phyloP scores from a whole-genome alignment of 2,888 invertebrate species.

The Drosophila multiciliata region DNA sequence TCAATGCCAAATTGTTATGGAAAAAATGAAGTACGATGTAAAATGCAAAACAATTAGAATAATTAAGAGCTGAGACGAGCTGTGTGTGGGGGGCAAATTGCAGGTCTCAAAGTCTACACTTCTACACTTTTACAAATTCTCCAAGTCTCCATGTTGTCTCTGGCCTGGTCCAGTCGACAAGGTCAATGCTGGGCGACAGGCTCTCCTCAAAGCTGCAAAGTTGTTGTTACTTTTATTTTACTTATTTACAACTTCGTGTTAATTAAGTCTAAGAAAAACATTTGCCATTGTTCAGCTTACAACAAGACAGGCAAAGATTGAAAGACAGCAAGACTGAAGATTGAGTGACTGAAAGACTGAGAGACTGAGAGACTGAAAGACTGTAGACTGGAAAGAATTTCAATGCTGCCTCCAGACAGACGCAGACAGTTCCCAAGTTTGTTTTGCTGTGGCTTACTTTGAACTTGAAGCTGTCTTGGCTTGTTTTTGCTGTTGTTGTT shows the following conservation, averaged over 20 bases:
- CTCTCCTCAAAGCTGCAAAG: conserved; percentile 18
- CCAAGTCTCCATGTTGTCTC: not conserved
- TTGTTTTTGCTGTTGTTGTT: conserved; percentile 21
- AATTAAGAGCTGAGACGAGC: conserved; percentile 54
- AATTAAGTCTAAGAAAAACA: conserved; percentile 61
- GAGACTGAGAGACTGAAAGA: conserved; percentile 16
- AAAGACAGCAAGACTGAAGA: conserved; percentile 5
- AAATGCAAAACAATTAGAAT: conserved; percentile 67
- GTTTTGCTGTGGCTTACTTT: conserved; percentile 62
- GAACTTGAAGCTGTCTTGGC: conserved; percentile 61
- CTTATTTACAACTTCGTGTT: conserved; percentile 63
- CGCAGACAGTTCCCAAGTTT: conserved; percentile 61
- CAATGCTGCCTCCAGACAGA: conserved; percentile 65
- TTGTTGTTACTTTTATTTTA: conserved; percentile 38
- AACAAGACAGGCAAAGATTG: conserved; percentile 15
- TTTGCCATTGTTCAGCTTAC: conserved; percentile 54
- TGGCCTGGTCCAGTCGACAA: conserved; percentile 55
- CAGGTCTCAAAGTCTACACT: conserved; percentile 6
- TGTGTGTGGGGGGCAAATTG: conserved; percentile 1
- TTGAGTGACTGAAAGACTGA: conserved; percentile 15
- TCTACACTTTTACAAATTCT: not conserved
- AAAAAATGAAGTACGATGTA: conserved; percentile 16
- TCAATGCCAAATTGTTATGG: conserved; percentile 57
- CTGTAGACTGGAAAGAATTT: conserved; percentile 54
- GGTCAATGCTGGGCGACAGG: conserved; percentile 47